Evolutionary conservation across 2,888 invertebrate genomes (phyloP).

Genomic region (Parthenolecanium corni): DNA sequence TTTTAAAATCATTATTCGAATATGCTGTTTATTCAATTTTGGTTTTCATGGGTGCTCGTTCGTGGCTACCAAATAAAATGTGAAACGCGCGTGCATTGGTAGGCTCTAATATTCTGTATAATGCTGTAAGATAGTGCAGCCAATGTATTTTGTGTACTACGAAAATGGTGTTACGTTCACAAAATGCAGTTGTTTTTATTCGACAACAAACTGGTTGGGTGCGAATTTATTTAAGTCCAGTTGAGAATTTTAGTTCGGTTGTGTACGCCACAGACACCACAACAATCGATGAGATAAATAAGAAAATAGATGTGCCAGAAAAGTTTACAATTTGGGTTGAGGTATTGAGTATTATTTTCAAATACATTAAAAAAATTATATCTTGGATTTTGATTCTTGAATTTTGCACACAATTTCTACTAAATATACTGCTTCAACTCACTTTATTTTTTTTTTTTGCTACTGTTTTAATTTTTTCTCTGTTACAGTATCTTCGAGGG

Average conservation of each 20-base stretch:
- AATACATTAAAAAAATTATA: no score
- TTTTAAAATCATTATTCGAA: background rate
- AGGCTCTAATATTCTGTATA: background rate
- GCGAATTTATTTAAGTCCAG: background rate
- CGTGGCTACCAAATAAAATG: background rate
- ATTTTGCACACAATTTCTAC: no score
- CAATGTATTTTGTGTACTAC: background rate
- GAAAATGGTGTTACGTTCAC: background rate
- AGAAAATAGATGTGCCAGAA: background rate
- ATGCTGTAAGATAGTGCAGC: background rate
- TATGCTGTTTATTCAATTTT: background rate
- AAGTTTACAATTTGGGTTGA: background rate
- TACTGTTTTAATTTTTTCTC: background rate
- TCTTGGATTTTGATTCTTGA: no score
- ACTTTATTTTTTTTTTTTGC: no score
- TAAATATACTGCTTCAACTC: no score
- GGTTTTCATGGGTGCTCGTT: background rate
- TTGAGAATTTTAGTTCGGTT: background rate
- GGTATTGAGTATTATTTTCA: background rate
- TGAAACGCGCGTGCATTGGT: background rate
- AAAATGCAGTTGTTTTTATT: background rate
- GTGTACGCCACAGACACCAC: background rate
- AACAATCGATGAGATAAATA: background rate
- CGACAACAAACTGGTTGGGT: background rate
- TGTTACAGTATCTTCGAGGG: constrained; percentile 43